Conservation (phyloP, 2,113 vertebrate genomes). For the Addax nasomaculatus region DNA sequence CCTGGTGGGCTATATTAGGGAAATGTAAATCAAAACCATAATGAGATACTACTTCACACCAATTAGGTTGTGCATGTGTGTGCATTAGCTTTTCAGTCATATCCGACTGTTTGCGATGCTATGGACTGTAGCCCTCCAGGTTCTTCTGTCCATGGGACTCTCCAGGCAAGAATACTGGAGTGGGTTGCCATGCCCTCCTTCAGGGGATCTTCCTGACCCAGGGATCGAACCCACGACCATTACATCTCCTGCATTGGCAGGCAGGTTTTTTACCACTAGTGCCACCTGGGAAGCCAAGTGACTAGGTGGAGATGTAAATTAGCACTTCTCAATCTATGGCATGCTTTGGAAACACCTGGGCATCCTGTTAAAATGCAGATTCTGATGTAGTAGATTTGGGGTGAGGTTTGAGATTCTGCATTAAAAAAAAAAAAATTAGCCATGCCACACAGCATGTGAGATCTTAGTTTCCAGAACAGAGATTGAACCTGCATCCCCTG, state of each 20-base stretch:
- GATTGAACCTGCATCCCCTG: background rate
- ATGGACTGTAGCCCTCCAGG: background rate
- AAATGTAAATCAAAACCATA: background rate
- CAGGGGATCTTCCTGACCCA: background rate
- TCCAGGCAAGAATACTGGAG: background rate
- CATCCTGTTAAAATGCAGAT: background rate
- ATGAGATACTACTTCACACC: background rate
- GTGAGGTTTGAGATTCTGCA: background rate
- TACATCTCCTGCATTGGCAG: background rate
- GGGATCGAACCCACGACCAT: rapidly evolving
- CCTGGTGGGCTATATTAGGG: background rate
- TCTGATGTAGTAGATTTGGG: background rate
- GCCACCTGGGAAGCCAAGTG: background rate
- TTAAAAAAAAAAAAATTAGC: background rate
- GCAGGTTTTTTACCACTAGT: background rate
- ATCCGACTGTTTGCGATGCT: rapidly evolving
- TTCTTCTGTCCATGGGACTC: background rate
- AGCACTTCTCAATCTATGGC: background rate
- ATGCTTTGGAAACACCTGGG: background rate
- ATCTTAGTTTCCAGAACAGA: background rate
- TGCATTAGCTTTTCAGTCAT: background rate
- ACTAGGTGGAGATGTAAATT: background rate
- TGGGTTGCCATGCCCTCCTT: background rate
- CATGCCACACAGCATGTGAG: background rate
- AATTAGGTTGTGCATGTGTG: background rate